phyloP scores from a whole-genome alignment of 2,888 invertebrate species.

The Acanthopleura granulata region DNA sequence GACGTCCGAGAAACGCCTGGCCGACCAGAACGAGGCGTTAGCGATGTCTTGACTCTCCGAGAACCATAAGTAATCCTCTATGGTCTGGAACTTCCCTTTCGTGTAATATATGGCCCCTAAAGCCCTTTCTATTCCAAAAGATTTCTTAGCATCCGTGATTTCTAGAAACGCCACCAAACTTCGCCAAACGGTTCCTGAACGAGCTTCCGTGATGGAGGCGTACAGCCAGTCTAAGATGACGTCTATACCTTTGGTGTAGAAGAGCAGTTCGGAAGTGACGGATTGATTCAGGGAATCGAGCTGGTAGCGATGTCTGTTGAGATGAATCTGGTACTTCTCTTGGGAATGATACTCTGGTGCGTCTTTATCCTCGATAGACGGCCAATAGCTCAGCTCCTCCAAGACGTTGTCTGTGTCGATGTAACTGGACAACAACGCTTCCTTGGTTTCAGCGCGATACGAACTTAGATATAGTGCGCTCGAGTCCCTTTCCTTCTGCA shows the following conservation, averaged over 20 bases:
- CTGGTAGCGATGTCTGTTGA: conserved; percentile 45
- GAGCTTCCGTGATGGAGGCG: conserved; percentile 67
- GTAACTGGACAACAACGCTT: conserved; percentile 49
- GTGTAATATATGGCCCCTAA: conserved; percentile 57
- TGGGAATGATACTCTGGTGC: conserved; percentile 44
- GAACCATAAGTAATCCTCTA: conserved; percentile 55
- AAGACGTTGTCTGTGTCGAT: conserved; percentile 51
- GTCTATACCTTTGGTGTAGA: conserved; percentile 55
- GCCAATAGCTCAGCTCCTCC: conserved; percentile 49
- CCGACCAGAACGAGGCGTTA: conserved; percentile 53
- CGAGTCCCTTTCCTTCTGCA: conserved; percentile 56
- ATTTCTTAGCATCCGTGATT: conserved; percentile 55
- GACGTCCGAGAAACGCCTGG: conserved; percentile 49
- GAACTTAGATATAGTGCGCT: conserved; percentile 58
- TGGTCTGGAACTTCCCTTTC: conserved; percentile 46
- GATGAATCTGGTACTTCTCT: conserved; percentile 44
- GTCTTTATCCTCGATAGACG: conserved; percentile 39
- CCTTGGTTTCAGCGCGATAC: conserved; percentile 53
- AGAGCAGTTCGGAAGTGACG: conserved; percentile 49
- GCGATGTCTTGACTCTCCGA: conserved; percentile 53
- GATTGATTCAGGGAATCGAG: conserved; percentile 37
- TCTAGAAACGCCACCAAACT: conserved; percentile 58
- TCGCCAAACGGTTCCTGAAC: conserved; percentile 55
- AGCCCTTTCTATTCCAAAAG: conserved; percentile 56
- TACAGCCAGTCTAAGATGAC: conserved; percentile 59